phyloP scores from a whole-genome alignment of 2,113 vertebrate genomes.

The Patagioenas fasciata region DNA sequence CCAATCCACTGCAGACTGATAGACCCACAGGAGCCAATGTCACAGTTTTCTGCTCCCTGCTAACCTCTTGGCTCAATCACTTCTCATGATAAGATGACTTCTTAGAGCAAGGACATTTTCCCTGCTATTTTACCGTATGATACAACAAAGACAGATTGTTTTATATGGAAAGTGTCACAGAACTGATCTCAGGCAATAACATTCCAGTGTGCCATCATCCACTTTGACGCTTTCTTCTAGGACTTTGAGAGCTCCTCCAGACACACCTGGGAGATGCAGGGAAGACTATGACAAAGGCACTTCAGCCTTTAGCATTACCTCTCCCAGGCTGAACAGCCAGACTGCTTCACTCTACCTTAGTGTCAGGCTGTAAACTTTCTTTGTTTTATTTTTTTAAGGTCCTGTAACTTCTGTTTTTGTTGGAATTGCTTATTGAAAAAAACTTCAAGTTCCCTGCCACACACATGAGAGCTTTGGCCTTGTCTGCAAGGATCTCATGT shows the following conservation, averaged over 20 bases:
- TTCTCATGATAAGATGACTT: neutral
- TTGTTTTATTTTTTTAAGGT: neutral
- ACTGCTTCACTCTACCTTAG: neutral
- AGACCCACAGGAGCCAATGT: neutral
- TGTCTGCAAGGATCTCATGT: neutral
- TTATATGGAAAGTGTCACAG: neutral
- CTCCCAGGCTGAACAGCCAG: neutral
- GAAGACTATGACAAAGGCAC: neutral
- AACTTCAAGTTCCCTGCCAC: neutral
- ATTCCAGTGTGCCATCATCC: neutral
- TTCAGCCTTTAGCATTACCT: neutral
- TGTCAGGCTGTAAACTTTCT: neutral
- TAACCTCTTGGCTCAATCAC: neutral
- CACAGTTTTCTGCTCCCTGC: neutral
- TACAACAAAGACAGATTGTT: neutral
- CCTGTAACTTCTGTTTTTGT: neutral
- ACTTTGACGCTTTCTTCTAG: neutral
- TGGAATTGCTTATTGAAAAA: neutral
- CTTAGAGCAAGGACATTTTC: neutral
- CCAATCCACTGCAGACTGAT: neutral
- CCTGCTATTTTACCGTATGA: neutral
- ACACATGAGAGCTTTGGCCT: neutral
- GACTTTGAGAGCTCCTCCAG: neutral
- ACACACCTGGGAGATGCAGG: neutral
- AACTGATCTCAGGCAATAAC: neutral